These are phyloP conservation scores for Barypeithes pellucidus DNA, from an alignment of 2,888 invertebrate species.

Conservation along the genomic window DNA sequence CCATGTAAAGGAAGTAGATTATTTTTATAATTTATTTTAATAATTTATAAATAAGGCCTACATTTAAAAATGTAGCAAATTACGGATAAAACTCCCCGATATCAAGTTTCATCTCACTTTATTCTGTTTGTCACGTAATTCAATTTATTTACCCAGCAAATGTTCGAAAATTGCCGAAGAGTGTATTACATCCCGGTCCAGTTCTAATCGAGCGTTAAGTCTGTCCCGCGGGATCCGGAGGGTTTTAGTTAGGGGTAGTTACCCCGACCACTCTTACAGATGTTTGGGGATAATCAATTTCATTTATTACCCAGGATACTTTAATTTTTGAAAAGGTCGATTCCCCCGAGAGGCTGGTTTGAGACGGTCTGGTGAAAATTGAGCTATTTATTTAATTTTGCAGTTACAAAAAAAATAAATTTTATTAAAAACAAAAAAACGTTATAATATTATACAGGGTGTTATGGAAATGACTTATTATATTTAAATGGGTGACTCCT, in stretches of 20 bases:
- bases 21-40: too few species aligned
- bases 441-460: too few species aligned
- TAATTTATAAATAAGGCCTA: too few species aligned
- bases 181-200: slow-evolving; percentile 69
- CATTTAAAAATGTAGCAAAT: too few species aligned
- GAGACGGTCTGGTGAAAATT: slow-evolving; percentile 15
- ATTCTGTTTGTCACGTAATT: slow-evolving; percentile 65
- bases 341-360: slow-evolving; percentile 26
- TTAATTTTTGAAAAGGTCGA: slow-evolving; percentile 54
- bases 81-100: slow-evolving; percentile 8
- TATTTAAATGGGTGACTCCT: too few species aligned
- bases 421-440: too few species aligned
- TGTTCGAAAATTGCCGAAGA: slow-evolving; percentile 67
- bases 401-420: neutral
- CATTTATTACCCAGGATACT: slow-evolving; percentile 55
- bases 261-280: slow-evolving; percentile 62
- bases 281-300: slow-evolving; percentile 61
- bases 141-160: slow-evolving; percentile 67
- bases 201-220: slow-evolving; percentile 71
- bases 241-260: slow-evolving; percentile 61
- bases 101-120: slow-evolving; percentile 51
- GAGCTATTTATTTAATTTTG: slow-evolving; percentile 32
- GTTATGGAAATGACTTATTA: too few species aligned
- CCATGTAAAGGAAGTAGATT: too few species aligned
- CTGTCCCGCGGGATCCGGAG: slow-evolving; percentile 63